These are phyloP conservation scores for Araneus ventricosus DNA, from an alignment of 1,140 invertebrate genomes.

Conservation along the genomic window DNA sequence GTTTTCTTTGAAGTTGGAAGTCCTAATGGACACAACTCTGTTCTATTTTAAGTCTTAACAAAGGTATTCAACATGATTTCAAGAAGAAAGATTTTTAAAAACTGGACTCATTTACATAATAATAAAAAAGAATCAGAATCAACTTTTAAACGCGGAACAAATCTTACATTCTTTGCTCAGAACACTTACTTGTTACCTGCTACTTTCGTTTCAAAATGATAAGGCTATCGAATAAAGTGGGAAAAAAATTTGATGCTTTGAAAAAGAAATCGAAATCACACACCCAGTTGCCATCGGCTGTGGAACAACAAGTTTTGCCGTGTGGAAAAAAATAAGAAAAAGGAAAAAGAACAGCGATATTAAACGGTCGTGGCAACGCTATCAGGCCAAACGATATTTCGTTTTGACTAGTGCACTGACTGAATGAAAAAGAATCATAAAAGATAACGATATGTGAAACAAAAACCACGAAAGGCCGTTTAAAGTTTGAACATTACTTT, in stretches of 20 bases:
- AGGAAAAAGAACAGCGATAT: background rate
- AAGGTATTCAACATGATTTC: too few relatives aligned
- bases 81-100: too few relatives aligned
- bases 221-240: background rate
- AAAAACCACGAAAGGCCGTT: background rate
- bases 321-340: background rate
- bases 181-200: too few relatives aligned
- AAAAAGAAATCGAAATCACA: background rate
- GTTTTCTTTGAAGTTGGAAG: too few relatives aligned
- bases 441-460: background rate
- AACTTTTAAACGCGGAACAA: too few relatives aligned
- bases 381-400: conserved; percentile 7
- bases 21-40: too few relatives aligned
- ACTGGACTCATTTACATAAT: too few relatives aligned
- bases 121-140: too few relatives aligned
- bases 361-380: background rate
- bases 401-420: background rate
- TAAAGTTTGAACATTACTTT: background rate
- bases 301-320: background rate
- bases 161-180: too few relatives aligned
- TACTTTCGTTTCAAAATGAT: background rate
- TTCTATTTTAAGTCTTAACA: too few relatives aligned
- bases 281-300: background rate
- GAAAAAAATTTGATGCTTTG: background rate
- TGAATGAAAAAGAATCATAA: background rate